Percentiles rank a stretch among this genome's conserved stretches.
phyloP scores from a whole-genome alignment of 2,888 invertebrate genomes.

The Epistrophe grossulariae region DNA sequence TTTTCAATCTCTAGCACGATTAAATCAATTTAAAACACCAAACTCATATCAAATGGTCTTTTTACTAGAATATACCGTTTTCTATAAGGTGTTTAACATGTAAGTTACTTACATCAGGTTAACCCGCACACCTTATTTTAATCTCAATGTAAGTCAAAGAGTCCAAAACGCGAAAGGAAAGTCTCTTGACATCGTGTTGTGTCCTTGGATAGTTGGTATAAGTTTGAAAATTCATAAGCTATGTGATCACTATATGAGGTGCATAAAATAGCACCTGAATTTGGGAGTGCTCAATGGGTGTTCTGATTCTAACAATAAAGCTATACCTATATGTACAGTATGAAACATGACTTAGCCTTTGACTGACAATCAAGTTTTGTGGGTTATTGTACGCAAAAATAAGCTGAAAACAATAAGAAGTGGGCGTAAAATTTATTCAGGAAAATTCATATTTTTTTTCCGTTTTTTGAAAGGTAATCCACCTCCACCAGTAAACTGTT shows the following conservation, averaged over 20 bases:
- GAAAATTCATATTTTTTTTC: slow-evolving; percentile 32
- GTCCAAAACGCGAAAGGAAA: slow-evolving; percentile 60
- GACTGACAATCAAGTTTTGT: slow-evolving; percentile 59
- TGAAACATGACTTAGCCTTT: slow-evolving; percentile 52
- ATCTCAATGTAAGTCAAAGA: slow-evolving; percentile 31
- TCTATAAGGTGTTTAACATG: slow-evolving; percentile 21
- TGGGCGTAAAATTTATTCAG: slow-evolving; percentile 36
- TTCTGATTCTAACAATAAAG: slow-evolving; percentile 41
- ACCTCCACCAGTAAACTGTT: slow-evolving; percentile 18
- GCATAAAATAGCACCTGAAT: slow-evolving; percentile 73
- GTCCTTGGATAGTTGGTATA: slow-evolving; percentile 54
- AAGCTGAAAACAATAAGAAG: slow-evolving; percentile 31
- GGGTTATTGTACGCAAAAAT: slow-evolving; percentile 65
- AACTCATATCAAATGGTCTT: slow-evolving; percentile 18
- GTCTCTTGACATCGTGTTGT: slow-evolving; percentile 63
- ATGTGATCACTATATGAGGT: slow-evolving; percentile 65
- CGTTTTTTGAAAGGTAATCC: not conserved
- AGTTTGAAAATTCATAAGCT: slow-evolving; percentile 63
- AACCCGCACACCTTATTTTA: slow-evolving; percentile 46
- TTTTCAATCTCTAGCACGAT: slow-evolving; percentile 44
- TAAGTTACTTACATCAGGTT: slow-evolving; percentile 1
- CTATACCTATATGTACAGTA: not conserved
- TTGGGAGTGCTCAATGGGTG: slow-evolving; percentile 67
- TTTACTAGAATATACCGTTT: slow-evolving; percentile 52
- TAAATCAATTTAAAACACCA: slow-evolving; percentile 44